Conservation (phyloP, 1,140 invertebrate genomes). For the Calycopis cecrops region DNA sequence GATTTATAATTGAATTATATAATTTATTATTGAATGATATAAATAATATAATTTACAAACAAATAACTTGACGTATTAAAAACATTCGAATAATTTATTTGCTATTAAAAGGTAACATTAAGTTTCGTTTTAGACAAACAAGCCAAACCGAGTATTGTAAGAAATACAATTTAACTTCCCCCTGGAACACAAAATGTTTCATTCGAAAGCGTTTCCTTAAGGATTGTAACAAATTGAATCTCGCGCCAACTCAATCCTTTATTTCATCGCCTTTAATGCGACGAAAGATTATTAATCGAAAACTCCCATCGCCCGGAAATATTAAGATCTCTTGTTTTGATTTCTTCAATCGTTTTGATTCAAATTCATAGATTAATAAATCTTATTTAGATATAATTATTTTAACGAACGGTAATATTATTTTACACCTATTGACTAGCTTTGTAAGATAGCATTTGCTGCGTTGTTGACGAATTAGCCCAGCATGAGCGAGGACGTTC, state of each 20-base stretch:
- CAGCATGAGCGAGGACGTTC: too few relatives aligned
- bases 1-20: too few relatives aligned
- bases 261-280: conserved; percentile 56
- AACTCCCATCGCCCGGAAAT: conserved; percentile 32
- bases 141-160: conserved; percentile 35
- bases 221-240: conserved; percentile 67
- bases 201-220: conserved; percentile 55
- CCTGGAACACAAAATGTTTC: conserved; percentile 52
- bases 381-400: conserved; percentile 16
- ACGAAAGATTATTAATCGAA: conserved; percentile 63
- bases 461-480: too few relatives aligned
- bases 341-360: conserved; percentile 23
- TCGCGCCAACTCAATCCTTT: conserved; percentile 60
- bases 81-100: not conserved
- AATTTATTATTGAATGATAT: too few relatives aligned
- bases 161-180: conserved; percentile 61
- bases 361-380: conserved; percentile 12
- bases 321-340: conserved; percentile 23
- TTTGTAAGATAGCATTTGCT: too few relatives aligned
- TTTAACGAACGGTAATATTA: too few relatives aligned
- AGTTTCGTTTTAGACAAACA: conserved; percentile 28
- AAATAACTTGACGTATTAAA: conserved; percentile 11
- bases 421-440: too few relatives aligned
- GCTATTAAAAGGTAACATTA: conserved; percentile 3
- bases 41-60: not conserved